Evolutionary conservation across 2,113 vertebrate genomes (phyloP), one percentile per base, ranked within the genome.

Genomic region (Neomonachus schauinslandi): DNA sequence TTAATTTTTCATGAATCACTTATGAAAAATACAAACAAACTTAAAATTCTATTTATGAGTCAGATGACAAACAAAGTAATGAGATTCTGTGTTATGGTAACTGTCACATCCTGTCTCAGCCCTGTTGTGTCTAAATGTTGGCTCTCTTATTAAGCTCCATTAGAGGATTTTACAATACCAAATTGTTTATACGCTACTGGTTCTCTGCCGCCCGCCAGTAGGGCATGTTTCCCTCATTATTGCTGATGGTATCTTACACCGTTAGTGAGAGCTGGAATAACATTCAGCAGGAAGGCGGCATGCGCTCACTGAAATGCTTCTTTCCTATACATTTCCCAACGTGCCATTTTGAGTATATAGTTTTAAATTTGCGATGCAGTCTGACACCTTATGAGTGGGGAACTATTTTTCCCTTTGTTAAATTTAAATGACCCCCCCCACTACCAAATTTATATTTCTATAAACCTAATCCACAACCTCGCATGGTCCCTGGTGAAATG

Each of bases 61-160:
- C 67, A 55, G 82, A 93, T 8, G 3, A 93, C 67, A 91, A 97
- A 92, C 94, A 51, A 88, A 87, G 57, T 97, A 98, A 98, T 98
- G 97, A 97, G 97, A 97, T 97, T 97, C 98, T 80, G 80, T 95
- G 96, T 97, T 95, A 69, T 61, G 85, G 96, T 91, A 89, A 91
- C 95, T 97, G 97, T 98, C 98, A 98, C 93, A 90, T 97, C 96
- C 94, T 87, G 90, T 97, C 93, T 97, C 92, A 91, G 95, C 84
- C 95, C 61, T 94, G 67, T 97, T 95, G 96, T 98, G 79, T 97
- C 97, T 98, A 93, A 95, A 95, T 95, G 97, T 80, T 97, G 94
- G 69, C 86, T 96, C 49, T 91, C 98, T 97, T 94, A 97, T 95
- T 98, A 98, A 97, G 93, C 67, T 82, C 93, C 93, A 97, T 98